phyloP scores from a whole-genome alignment of 2,113 vertebrate species.

The Merops nubicus region DNA sequence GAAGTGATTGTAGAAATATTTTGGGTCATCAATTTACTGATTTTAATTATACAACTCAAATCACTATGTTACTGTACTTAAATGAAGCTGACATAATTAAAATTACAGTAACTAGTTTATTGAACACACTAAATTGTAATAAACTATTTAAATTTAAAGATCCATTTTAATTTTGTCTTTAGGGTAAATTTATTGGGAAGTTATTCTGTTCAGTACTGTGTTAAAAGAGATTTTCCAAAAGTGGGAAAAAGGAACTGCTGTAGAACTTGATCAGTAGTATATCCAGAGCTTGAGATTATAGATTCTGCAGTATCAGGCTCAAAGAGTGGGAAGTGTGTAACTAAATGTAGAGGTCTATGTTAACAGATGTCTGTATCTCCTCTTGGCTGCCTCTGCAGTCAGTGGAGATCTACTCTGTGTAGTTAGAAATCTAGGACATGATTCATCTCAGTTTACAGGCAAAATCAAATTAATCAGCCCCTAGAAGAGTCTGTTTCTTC shows the following conservation, averaged over 20 bases:
- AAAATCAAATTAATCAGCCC: constrained; percentile 42
- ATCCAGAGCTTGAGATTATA: not conserved
- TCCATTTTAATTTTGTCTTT: not conserved
- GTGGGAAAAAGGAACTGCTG: not conserved
- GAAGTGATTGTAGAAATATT: not conserved
- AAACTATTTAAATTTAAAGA: not conserved
- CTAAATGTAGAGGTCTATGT: not conserved
- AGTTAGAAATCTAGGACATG: constrained; percentile 16
- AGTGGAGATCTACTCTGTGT: not conserved
- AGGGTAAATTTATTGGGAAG: not conserved
- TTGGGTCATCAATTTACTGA: not conserved
- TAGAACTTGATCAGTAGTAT: not conserved
- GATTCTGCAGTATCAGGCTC: not conserved
- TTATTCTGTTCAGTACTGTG: not conserved
- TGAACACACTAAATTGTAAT: not conserved
- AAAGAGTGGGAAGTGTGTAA: not conserved
- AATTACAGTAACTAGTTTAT: not conserved
- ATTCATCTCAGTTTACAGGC: constrained; percentile 22
- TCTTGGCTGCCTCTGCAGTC: not conserved
- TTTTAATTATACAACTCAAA: not conserved
- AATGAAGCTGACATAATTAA: not conserved
- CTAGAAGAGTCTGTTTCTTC: constrained; percentile 13
- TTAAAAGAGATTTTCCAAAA: not conserved
- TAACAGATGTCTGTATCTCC: not conserved
- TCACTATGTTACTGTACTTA: not conserved